phyloP scores from a whole-genome alignment of 37 sponge, comb jelly and placozoan genomes.

The Aplysina aerophoba region DNA sequence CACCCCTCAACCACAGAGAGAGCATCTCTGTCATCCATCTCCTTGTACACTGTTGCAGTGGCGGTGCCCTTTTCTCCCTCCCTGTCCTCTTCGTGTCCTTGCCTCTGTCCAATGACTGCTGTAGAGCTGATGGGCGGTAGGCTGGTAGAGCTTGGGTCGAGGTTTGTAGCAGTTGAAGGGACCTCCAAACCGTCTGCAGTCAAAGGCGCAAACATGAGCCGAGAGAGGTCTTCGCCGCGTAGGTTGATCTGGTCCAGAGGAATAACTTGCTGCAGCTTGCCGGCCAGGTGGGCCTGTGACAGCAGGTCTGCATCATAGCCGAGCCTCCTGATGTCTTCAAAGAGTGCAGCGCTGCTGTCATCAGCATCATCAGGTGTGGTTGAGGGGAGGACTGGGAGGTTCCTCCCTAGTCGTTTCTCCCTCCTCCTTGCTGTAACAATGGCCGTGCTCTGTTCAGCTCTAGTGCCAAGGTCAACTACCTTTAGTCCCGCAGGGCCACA shows the following conservation, averaged over 20 bases:
- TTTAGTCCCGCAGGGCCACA: constrained; percentile 47
- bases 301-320: neutral
- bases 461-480: neutral
- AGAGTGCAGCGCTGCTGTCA: neutral
- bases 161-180: neutral
- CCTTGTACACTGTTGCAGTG: neutral
- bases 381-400: constrained; percentile 1
- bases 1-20: neutral
- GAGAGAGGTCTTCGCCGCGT: constrained; percentile 78
- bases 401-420: constrained; percentile 8
- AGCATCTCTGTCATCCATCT: constrained; percentile 8
- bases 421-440: neutral
- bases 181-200: neutral
- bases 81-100: no score
- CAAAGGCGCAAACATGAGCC: constrained; percentile 36
- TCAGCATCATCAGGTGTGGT: neutral
- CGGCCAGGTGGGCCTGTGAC: neutral
- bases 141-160: neutral
- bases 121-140: constrained; percentile 1
- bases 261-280: constrained; percentile 32
- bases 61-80: no score
- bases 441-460: constrained; percentile 8
- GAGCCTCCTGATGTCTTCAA: neutral
- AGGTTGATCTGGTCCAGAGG: constrained; percentile 55
- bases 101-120: neutral